Evolutionary conservation across 2,797 vertebrate species (phyloP).

Genomic region (Delichon dasypus): DNA sequence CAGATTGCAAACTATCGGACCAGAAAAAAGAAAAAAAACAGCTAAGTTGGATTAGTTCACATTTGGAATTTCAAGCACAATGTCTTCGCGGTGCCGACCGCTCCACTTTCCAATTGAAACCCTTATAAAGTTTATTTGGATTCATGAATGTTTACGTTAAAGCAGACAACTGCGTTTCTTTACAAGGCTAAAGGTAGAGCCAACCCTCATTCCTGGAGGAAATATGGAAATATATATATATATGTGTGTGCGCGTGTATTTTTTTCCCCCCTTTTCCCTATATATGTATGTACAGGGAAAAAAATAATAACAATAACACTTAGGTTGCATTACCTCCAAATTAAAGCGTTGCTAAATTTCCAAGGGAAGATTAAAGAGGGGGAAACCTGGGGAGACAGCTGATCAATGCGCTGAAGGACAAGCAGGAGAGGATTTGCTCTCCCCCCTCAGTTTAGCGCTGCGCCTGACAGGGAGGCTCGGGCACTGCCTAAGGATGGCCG

Average conservation of each 20-base stretch:
- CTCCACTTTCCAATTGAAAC: slow-evolving; percentile 49
- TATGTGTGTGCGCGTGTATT: rapidly evolving
- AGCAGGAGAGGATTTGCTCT: neutral
- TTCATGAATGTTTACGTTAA: slow-evolving; percentile 42
- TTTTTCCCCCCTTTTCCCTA: neutral
- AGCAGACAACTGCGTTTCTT: slow-evolving; percentile 32
- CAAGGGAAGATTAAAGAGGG: neutral
- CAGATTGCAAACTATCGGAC: slow-evolving; percentile 59
- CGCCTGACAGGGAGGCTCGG: neutral
- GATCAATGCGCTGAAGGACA: neutral
- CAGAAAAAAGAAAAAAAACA: neutral
- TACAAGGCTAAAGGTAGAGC: neutral
- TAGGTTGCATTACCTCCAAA: neutral
- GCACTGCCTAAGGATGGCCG: neutral
- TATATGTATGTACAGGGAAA: neutral
- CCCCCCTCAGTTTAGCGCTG: neutral
- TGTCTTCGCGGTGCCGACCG: neutral
- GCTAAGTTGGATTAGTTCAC: slow-evolving; percentile 48
- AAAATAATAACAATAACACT: slow-evolving; percentile 7
- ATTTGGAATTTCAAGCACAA: neutral
- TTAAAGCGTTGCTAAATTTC: neutral
- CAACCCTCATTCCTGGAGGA: neutral
- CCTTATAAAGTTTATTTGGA: slow-evolving; percentile 63
- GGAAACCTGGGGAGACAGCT: neutral
- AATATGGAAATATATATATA: neutral